These are phyloP conservation scores for Eupithecia exiguata DNA, from an alignment of 2,888 invertebrate species.

Conservation along the genomic window DNA sequence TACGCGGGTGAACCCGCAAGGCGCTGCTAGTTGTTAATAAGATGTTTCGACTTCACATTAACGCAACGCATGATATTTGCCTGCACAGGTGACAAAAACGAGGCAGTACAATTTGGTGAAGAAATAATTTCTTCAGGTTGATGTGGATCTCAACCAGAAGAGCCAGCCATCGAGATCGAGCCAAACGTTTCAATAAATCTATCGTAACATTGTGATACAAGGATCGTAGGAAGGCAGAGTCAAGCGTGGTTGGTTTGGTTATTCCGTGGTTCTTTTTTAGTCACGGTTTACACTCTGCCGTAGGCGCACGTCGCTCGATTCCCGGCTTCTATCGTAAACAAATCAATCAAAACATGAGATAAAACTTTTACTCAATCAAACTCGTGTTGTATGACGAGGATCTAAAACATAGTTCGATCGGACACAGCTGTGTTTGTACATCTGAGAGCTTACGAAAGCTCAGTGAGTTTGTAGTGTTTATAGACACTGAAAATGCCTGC, in stretches of 20 bases:
- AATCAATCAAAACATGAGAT: constrained; percentile 50
- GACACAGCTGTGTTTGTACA: constrained; percentile 9
- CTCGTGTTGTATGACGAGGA: background rate
- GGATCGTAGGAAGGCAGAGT: background rate
- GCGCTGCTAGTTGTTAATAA: too few relatives aligned
- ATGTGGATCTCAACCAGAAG: constrained; percentile 1
- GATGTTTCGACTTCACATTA: background rate
- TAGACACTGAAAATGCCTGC: constrained; percentile 68
- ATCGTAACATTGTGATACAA: background rate
- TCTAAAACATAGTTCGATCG: background rate
- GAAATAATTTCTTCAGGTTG: constrained; percentile 8
- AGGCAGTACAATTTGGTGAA: background rate
- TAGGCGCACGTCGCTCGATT: constrained; percentile 44
- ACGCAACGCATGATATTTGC: background rate
- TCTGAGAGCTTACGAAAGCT: constrained; percentile 36
- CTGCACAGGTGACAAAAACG: background rate
- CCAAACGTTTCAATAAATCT: constrained; percentile 11
- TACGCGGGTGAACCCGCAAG: too few relatives aligned
- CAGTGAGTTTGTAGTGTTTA: constrained; percentile 28
- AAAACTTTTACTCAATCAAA: constrained; percentile 37
- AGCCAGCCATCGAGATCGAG: too few relatives aligned
- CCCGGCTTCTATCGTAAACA: constrained; percentile 18
- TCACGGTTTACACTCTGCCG: constrained; percentile 45
- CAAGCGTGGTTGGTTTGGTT: background rate
- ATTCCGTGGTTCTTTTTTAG: constrained; percentile 39